Base-by-base conservation (phyloP, 2,113 vertebrate genomes). In the Ictalurus punctatus region DNA sequence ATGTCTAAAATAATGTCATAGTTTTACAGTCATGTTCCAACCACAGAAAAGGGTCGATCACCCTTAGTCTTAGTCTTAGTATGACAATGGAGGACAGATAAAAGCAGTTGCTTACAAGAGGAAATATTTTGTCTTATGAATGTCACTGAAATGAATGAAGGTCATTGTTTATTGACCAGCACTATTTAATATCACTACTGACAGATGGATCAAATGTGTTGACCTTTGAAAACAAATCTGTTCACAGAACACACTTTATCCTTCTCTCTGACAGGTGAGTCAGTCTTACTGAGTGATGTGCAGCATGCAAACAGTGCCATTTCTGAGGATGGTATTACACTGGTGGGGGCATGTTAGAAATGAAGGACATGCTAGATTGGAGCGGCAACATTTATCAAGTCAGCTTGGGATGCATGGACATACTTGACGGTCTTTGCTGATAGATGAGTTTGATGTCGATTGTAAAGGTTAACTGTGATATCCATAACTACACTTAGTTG, bases 211-310 rank as follows among this genome's bases (percentile, higher is more conserved):
- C 6, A 30, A 81, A 61, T 16, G 81, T 63, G 81, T 83, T 83
- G 81, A 83, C 30, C 81, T 83, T 83, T 59, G 30, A 25, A 83
- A 83, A 40, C 58, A 63, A 83, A 83, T 63, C 58, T 83, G 34
- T 56, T 81, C 78, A 58, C 16, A 56, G 6, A 17, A 30, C 27
- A 30, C 78, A 19, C 34, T 83, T 61, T 37, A 83, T 61, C 56
- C 30, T 61, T 37, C 56, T 83, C 27, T 37, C 80, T 83, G 83
- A 48, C 83, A 69, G 83, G 44, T n/a, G 63, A 52, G 63, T 69
- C 25, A 69, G 5, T 16, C 44, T 27, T 85, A 69, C 25, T 52
- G 83, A 85, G 8, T 69, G 44, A 85, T 74, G 67, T 85, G 30
- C 48, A 73, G 40, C 63, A 84, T 44, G 37, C 19, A 78, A 73